phyloP scores from a whole-genome alignment of 2,113 vertebrate species.

The Theristicus caerulescens region DNA sequence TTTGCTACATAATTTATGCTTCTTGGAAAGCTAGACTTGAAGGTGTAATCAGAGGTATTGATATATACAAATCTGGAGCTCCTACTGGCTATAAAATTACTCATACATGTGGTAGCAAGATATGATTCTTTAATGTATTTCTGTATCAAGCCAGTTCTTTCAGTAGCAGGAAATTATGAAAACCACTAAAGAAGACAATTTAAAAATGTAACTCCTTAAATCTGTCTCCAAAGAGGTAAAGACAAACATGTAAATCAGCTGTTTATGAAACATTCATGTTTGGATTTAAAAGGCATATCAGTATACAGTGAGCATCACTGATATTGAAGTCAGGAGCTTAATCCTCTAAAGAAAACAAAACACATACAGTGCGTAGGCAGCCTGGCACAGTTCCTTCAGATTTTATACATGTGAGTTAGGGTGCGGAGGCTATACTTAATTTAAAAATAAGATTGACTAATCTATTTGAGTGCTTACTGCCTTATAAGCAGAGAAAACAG shows the following conservation, averaged over 20 bases:
- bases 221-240: constrained; percentile 59
- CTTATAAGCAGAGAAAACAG: constrained; percentile 66
- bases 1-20: constrained; percentile 1
- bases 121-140: neutral
- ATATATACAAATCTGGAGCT: neutral
- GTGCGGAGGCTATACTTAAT: constrained; percentile 45
- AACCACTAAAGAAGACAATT: constrained; percentile 49
- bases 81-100: neutral
- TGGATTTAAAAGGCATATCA: constrained; percentile 62
- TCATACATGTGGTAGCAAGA: neutral
- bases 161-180: constrained; percentile 18
- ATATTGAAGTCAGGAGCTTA: constrained; percentile 55
- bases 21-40: constrained; percentile 12
- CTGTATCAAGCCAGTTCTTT: neutral
- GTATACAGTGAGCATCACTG: constrained; percentile 42
- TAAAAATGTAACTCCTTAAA: constrained; percentile 47
- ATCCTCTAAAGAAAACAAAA: constrained; percentile 40
- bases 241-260: constrained; percentile 64
- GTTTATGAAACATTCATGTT: constrained; percentile 65
- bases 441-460: constrained; percentile 72
- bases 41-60: neutral
- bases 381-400: constrained; percentile 32
- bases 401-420: constrained; percentile 35
- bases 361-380: constrained; percentile 39
- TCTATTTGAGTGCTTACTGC: constrained; percentile 73